Evolutionary conservation across 2,113 vertebrate genomes (phyloP).

Genomic region (Thinocorus orbignyianus): DNA sequence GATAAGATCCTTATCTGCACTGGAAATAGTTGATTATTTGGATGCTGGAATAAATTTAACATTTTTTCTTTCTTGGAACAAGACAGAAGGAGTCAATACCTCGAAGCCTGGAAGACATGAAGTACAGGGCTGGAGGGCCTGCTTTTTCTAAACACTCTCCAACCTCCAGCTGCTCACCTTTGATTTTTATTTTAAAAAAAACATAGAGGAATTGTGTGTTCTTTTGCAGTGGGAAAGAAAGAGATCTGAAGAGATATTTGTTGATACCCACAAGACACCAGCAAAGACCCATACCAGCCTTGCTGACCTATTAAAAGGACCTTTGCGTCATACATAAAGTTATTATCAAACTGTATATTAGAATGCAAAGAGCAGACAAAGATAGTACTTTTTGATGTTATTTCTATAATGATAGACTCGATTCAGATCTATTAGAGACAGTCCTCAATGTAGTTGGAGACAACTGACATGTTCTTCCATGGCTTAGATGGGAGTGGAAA

Average conservation of each 20-base stretch:
- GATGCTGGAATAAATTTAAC: background rate
- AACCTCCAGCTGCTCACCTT: background rate
- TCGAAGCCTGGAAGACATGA: background rate
- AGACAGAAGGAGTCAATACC: background rate
- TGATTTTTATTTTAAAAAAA: background rate
- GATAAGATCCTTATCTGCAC: background rate
- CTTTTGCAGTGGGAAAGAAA: background rate
- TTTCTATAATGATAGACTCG: background rate
- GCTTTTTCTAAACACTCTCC: background rate
- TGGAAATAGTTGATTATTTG: background rate
- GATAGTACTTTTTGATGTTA: background rate
- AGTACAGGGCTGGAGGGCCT: background rate
- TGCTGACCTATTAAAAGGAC: background rate
- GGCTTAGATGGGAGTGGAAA: background rate
- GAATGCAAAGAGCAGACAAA: background rate
- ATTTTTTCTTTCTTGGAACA: background rate
- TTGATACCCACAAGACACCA: background rate
- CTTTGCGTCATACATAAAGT: background rate
- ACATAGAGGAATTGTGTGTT: background rate
- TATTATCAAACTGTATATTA: background rate
- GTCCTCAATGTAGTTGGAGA: background rate
- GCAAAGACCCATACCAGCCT: background rate
- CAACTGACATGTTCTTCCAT: background rate
- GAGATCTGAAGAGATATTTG: too few species aligned
- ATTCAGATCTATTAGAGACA: background rate